These are phyloP conservation scores for Salvelinus alpinus DNA, from an alignment of 2,113 vertebrate genomes.

Conservation along the genomic window DNA sequence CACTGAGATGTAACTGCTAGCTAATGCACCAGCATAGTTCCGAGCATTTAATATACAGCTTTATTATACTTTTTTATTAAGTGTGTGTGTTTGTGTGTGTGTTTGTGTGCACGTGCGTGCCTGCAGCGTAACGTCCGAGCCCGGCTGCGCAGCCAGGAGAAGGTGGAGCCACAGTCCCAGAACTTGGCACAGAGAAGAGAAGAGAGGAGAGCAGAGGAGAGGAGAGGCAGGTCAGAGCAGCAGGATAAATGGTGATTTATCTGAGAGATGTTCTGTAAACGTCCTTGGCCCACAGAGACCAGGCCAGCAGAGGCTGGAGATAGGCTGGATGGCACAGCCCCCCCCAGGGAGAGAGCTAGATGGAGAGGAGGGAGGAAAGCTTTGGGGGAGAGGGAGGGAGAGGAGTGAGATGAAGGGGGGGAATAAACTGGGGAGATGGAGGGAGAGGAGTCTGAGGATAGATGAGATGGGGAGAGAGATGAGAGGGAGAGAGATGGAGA, in stretches of 20 bases:
- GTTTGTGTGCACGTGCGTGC: too few species aligned
- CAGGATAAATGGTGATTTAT: conserved; percentile 43
- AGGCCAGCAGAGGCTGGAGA: neutral
- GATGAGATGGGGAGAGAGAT: neutral
- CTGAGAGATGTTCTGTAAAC: conserved; percentile 35
- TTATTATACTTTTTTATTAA: too few species aligned
- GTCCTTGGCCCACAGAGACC: conserved; percentile 28
- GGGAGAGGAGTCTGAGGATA: neutral
- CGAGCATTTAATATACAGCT: too few species aligned
- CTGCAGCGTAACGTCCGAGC: neutral
- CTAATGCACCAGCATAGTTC: too few species aligned
- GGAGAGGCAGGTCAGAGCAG: conserved; percentile 9
- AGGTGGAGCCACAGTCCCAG: neutral
- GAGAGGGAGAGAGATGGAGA: neutral
- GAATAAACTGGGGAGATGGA: neutral
- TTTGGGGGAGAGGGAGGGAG: neutral
- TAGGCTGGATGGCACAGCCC: neutral
- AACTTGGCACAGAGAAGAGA: neutral
- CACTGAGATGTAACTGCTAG: too few species aligned
- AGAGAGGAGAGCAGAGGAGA: neutral
- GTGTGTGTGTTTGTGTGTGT: too few species aligned
- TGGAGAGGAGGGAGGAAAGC: neutral
- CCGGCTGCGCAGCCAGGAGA: neutral
- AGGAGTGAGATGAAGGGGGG: too few species aligned
- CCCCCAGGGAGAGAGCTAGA: neutral